phyloP scores from a whole-genome alignment of 2,113 vertebrate species.

The Acanthochromis polyacanthus region DNA sequence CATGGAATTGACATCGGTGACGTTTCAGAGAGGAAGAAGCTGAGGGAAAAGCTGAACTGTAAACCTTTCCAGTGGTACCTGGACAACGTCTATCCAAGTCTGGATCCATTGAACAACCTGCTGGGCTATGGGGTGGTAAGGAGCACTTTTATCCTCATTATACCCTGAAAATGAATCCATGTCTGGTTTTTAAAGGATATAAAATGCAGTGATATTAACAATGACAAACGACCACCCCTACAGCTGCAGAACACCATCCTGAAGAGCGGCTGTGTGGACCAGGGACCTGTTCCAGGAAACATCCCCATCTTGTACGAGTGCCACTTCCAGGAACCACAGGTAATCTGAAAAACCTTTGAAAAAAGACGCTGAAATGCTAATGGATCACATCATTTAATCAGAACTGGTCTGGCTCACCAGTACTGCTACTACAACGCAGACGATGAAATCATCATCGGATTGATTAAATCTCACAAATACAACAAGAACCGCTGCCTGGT shows the following conservation, averaged over 20 bases:
- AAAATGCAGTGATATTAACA: not conserved
- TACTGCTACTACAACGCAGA: conserved; percentile 58
- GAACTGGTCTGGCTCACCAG: conserved; percentile 28
- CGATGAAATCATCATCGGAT: conserved; percentile 65
- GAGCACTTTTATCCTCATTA: not conserved
- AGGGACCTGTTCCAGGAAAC: conserved; percentile 71
- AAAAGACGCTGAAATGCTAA: not conserved
- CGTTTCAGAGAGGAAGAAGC: conserved; percentile 88
- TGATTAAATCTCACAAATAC: conserved; percentile 57
- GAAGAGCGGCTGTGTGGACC: conserved; percentile 62
- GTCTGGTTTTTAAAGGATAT: not conserved
- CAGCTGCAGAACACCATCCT: conserved; percentile 66
- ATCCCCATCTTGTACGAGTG: conserved; percentile 71
- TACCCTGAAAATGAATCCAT: not conserved
- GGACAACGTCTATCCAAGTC: conserved; percentile 90
- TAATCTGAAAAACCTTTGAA: not conserved
- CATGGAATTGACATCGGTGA: conserved; percentile 93
- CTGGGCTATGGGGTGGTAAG: conserved; percentile 76
- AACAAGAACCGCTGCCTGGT: conserved; percentile 68
- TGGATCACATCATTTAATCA: rapidly evolving
- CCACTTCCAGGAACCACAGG: conserved; percentile 66
- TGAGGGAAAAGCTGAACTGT: conserved; percentile 90
- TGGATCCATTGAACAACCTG: conserved; percentile 70
- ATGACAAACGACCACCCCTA: not conserved
- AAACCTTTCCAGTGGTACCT: conserved; percentile 96